Conservation (phyloP, 2,113 vertebrate species). For the Lontra canadensis region DNA sequence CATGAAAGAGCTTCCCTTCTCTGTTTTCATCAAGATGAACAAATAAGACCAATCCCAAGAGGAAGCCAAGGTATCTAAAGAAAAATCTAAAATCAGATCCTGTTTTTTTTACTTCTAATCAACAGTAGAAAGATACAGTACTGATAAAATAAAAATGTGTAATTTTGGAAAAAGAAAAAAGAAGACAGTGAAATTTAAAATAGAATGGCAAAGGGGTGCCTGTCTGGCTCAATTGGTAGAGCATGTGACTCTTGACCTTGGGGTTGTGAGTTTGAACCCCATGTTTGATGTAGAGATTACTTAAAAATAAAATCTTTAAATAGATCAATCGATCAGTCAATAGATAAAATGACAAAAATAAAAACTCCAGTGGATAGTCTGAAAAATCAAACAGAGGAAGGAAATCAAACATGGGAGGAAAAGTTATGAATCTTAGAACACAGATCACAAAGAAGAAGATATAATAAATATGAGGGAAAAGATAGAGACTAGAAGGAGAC, state of each 20-base stretch:
- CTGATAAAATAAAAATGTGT: neutral
- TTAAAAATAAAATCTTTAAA: neutral
- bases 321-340: neutral
- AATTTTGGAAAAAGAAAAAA: neutral
- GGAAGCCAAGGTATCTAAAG: neutral
- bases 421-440: neutral
- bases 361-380: neutral
- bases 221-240: neutral
- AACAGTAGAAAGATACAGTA: neutral
- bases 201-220: neutral
- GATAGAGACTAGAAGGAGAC: neutral
- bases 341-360: neutral
- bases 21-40: neutral
- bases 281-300: neutral
- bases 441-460: neutral
- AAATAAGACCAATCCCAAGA: neutral
- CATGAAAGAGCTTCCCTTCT: neutral
- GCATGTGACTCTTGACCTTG: neutral
- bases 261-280: neutral
- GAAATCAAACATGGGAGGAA: no score
- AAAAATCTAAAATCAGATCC: neutral
- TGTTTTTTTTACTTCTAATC: neutral
- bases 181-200: neutral
- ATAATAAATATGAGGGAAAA: neutral
- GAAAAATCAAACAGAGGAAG: neutral